These are phyloP conservation scores for Xestia c-nigrum DNA, from an alignment of 2,888 invertebrate species.

Conservation along the genomic window DNA sequence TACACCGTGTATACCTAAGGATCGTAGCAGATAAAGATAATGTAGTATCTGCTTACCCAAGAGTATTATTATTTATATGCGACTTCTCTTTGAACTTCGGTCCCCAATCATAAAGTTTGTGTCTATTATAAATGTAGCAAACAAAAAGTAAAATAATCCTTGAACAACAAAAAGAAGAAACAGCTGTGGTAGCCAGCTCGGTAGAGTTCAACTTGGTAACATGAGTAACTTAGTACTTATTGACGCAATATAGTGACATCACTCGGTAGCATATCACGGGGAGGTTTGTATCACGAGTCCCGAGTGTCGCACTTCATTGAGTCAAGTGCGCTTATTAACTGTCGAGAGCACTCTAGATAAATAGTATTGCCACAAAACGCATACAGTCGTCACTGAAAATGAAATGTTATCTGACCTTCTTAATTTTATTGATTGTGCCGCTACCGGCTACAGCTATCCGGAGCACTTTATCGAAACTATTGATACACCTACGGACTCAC, in stretches of 20 bases:
- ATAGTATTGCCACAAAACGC: constrained; percentile 83
- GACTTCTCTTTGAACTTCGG: background rate
- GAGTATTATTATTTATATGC: no score
- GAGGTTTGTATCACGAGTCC: constrained; percentile 74
- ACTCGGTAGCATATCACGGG: constrained; percentile 76
- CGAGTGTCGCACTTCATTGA: constrained; percentile 79
- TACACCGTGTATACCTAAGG: background rate
- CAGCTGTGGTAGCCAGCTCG: constrained; percentile 22
- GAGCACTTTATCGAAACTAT: constrained; percentile 49
- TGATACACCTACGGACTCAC: constrained; percentile 47
- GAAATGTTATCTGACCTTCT: constrained; percentile 71
- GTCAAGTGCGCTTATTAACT: constrained; percentile 86
- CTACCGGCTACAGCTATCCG: constrained; percentile 42
- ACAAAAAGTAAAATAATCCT: constrained; percentile 27
- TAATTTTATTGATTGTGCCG: constrained; percentile 63
- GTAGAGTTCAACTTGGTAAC: constrained; percentile 43
- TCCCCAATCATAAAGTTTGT: background rate
- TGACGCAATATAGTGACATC: constrained; percentile 82
- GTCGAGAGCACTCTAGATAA: constrained; percentile 89
- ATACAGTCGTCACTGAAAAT: constrained; percentile 72
- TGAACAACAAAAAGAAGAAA: constrained; percentile 34
- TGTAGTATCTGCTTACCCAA: background rate
- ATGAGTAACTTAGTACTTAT: constrained; percentile 47
- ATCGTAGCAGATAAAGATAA: background rate
- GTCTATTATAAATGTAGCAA: background rate